Evolutionary conservation across 1,140 invertebrate species (phyloP).

Genomic region (Condylostylus longicornis): DNA sequence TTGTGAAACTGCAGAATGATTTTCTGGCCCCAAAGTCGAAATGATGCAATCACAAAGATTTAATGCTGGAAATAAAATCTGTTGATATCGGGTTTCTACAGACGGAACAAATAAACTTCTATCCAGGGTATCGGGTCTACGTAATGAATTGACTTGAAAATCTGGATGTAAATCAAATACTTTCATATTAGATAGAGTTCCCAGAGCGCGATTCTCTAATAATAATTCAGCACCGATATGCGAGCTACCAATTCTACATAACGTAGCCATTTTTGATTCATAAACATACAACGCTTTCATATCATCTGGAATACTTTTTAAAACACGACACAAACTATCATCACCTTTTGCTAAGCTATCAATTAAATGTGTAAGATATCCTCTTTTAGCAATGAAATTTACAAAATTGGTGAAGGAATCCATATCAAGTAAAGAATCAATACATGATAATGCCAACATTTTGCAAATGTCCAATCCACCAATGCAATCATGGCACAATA

Average conservation of each 20-base stretch:
- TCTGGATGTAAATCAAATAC: constrained; percentile 65
- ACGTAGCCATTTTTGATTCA: constrained; percentile 72
- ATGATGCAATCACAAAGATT: constrained; percentile 65
- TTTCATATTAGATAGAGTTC: constrained; percentile 57
- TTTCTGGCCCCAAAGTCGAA: constrained; percentile 64
- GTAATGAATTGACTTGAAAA: constrained; percentile 28
- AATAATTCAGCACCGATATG: constrained; percentile 58
- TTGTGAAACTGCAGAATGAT: constrained; percentile 63
- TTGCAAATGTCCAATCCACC: constrained; percentile 77
- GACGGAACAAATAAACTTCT: constrained; percentile 41
- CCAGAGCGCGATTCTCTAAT: constrained; percentile 56
- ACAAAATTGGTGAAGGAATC: constrained; percentile 56
- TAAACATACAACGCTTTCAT: constrained; percentile 70
- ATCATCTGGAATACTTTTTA: constrained; percentile 52
- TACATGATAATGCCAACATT: constrained; percentile 68
- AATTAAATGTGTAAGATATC: constrained; percentile 71
- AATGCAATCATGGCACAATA: constrained; percentile 71
- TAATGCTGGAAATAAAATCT: constrained; percentile 64
- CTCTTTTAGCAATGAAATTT: constrained; percentile 55
- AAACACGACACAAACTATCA: constrained; percentile 46
- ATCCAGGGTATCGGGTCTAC: constrained; percentile 10
- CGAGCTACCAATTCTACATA: constrained; percentile 56
- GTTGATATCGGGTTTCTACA: constrained; percentile 52
- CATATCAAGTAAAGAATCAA: constrained; percentile 63
- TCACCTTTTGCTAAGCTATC: constrained; percentile 65